phyloP scores from a whole-genome alignment of 1,140 invertebrate genomes.

The Papilio helenus region DNA sequence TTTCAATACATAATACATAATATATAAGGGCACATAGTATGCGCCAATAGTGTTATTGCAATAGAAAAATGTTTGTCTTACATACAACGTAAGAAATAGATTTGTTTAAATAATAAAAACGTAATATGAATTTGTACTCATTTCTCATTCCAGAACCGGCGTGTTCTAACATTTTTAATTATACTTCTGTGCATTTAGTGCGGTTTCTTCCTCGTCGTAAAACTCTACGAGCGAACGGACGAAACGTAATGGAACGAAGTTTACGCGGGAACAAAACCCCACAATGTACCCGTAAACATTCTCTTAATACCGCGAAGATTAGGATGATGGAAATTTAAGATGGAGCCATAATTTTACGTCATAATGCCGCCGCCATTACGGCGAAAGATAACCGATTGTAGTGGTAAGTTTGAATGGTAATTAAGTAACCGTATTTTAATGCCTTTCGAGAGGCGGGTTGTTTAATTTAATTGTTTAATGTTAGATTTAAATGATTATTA shows the following conservation, averaged over 20 bases:
- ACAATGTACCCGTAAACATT: slow-evolving; percentile 34
- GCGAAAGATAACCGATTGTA: slow-evolving; percentile 33
- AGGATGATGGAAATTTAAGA: slow-evolving; percentile 37
- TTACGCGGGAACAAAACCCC: slow-evolving; percentile 43
- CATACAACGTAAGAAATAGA: not conserved
- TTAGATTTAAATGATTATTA: slow-evolving; percentile 37
- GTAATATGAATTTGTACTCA: slow-evolving; percentile 11
- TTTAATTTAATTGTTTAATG: slow-evolving; percentile 40
- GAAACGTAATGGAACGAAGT: slow-evolving; percentile 37
- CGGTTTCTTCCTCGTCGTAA: slow-evolving; percentile 60
- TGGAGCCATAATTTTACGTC: slow-evolving; percentile 34
- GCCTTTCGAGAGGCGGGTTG: slow-evolving; percentile 6
- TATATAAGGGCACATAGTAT: not conserved
- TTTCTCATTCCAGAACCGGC: slow-evolving; percentile 43
- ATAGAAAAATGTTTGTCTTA: slow-evolving; percentile 27
- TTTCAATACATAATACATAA: not conserved
- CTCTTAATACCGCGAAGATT: slow-evolving; percentile 27
- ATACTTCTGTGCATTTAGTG: slow-evolving; percentile 58
- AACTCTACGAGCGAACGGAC: slow-evolving; percentile 43
- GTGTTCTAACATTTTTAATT: slow-evolving; percentile 50
- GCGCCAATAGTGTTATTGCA: not conserved
- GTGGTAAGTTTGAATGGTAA: slow-evolving; percentile 38
- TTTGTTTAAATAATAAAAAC: slow-evolving; percentile 4
- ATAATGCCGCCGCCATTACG: slow-evolving; percentile 32
- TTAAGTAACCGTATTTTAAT: slow-evolving; percentile 36